A percentile compares a stretch with the other conserved stretches of the same genome.
These are phyloP conservation scores for Cheilosia soror DNA, from an alignment of 2,888 invertebrate genomes.

Conservation along the genomic window DNA sequence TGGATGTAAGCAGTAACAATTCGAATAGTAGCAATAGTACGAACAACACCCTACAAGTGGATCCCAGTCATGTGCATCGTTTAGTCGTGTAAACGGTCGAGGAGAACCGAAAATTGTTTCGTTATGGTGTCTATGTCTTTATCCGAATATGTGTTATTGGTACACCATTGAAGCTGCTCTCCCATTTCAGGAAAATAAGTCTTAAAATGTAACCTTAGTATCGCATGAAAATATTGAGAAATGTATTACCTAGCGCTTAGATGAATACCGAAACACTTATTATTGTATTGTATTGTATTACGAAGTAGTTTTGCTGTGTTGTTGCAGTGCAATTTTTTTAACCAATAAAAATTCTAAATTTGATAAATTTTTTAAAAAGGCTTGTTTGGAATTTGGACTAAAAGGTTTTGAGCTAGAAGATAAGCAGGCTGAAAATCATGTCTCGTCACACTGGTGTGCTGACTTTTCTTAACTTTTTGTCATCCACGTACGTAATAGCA, in stretches of 20 bases:
- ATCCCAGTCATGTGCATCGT: constrained; percentile 82
- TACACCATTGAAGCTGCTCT: constrained; percentile 15
- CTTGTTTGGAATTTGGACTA: no score
- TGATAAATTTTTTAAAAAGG: constrained; percentile 3
- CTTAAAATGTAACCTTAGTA: constrained; percentile 26
- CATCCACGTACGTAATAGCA: no score
- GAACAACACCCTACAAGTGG: constrained; percentile 77
- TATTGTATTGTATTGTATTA: constrained; percentile 48
- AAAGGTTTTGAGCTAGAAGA: no score
- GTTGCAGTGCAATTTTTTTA: constrained; percentile 51
- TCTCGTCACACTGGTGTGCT: no score
- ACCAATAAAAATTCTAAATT: constrained; percentile 69
- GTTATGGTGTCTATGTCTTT: constrained; percentile 63
- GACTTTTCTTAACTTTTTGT: no score
- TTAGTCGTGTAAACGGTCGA: constrained; percentile 79
- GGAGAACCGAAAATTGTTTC: constrained; percentile 25
- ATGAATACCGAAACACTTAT: constrained; percentile 38
- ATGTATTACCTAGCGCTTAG: constrained; percentile 62
- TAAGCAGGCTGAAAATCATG: no score
- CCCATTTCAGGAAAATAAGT: constrained; percentile 33
- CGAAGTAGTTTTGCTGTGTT: constrained; percentile 50
- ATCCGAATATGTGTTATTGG: not conserved
- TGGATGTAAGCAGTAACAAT: constrained; percentile 76
- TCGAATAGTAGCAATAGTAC: constrained; percentile 70
- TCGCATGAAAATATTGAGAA: constrained; percentile 44